A percentile compares a stretch with the other conserved stretches of the same genome.
Conservation (phyloP, 2,113 vertebrate species). For the Thinocorus orbignyianus region DNA sequence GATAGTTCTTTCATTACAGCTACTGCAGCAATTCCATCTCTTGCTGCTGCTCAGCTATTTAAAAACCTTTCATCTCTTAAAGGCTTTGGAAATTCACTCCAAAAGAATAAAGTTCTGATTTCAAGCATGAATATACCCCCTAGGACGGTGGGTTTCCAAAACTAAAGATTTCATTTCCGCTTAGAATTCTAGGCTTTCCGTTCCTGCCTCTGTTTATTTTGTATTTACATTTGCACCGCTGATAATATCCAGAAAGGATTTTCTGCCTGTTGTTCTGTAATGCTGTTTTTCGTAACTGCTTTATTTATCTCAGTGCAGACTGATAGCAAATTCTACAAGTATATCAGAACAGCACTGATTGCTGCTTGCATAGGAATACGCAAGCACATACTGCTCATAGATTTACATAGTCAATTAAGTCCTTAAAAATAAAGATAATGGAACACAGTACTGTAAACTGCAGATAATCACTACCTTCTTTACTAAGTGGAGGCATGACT, state of each 20-base stretch:
- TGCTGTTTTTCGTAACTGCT: background rate
- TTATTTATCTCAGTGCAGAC: background rate
- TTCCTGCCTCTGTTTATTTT: background rate
- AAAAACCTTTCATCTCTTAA: slow-evolving; percentile 8
- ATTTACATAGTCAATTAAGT: slow-evolving; percentile 35
- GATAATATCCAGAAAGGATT: background rate
- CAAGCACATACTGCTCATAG: background rate
- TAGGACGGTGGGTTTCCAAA: background rate
- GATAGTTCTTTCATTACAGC: background rate
- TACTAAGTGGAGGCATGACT: background rate
- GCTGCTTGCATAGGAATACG: background rate
- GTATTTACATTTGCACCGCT: background rate
- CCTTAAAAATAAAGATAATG: slow-evolving; percentile 38
- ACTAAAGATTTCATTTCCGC: background rate
- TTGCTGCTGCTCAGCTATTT: background rate
- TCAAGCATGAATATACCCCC: slow-evolving; percentile 16
- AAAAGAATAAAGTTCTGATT: background rate
- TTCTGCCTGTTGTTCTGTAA: background rate
- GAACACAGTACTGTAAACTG: background rate
- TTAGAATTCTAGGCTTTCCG: background rate
- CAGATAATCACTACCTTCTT: slow-evolving; percentile 1
- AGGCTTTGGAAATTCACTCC: background rate
- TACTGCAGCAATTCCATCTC: background rate
- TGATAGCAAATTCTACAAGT: background rate
- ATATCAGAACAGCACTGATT: background rate